phyloP scores from a whole-genome alignment of 2,888 invertebrate species.

The Cheilosia pagana region DNA sequence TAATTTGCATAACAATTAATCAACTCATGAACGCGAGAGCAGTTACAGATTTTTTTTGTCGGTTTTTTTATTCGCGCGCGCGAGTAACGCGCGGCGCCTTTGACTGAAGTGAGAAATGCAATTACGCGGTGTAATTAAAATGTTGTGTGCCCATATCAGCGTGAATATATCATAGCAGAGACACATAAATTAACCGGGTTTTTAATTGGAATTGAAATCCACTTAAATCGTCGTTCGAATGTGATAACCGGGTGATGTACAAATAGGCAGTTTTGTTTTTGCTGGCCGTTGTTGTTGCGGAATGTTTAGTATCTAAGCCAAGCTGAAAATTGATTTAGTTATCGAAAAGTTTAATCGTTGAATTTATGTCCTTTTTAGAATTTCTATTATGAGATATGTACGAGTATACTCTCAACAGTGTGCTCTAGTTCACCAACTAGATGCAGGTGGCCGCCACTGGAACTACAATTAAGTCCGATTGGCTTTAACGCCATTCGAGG shows the following conservation, averaged over 20 bases:
- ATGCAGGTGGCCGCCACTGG: neutral
- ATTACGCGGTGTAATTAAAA: conserved; percentile 73
- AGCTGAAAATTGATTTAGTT: conserved; percentile 59
- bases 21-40: conserved; percentile 41
- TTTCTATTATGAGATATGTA: conserved; percentile 35
- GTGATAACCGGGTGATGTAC: neutral
- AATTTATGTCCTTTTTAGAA: conserved; percentile 68
- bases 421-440: neutral
- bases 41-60: conserved; percentile 5
- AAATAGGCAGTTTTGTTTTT: neutral
- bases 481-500: conserved; percentile 66
- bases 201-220: conserved; percentile 74
- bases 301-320: conserved; percentile 9
- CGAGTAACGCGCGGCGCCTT: conserved; percentile 9
- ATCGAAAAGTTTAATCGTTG: conserved; percentile 58
- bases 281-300: neutral
- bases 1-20: conserved; percentile 73
- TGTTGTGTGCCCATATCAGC: conserved; percentile 59
- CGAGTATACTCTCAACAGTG: neutral
- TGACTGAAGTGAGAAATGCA: conserved; percentile 66
- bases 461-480: conserved; percentile 59
- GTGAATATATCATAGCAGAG: conserved; percentile 57
- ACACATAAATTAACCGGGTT: conserved; percentile 68
- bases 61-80: conserved; percentile 9
- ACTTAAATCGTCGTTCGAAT: conserved; percentile 44